phyloP scores from a whole-genome alignment of 2,113 vertebrate genomes.

The Pandion haliaetus region DNA sequence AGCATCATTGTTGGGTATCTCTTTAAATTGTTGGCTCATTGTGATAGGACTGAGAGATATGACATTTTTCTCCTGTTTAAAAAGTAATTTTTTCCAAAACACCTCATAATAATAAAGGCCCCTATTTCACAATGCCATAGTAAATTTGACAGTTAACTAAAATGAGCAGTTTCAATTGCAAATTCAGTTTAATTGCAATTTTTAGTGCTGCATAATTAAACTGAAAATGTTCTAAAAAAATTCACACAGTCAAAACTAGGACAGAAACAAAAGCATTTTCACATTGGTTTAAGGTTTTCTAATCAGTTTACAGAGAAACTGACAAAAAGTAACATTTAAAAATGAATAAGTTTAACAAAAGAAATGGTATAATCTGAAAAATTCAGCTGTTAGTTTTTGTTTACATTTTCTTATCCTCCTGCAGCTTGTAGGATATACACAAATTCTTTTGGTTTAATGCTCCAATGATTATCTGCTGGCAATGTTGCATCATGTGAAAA shows the following conservation, averaged over 20 bases:
- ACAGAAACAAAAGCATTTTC: slow-evolving; percentile 34
- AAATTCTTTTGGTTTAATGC: slow-evolving; percentile 61
- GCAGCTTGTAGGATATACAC: slow-evolving; percentile 31
- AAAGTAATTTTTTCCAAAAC: slow-evolving; percentile 21
- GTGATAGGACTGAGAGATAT: background rate
- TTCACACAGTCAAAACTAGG: slow-evolving; percentile 7
- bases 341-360: background rate
- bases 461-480: slow-evolving; percentile 58
- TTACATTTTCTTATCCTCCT: slow-evolving; percentile 54
- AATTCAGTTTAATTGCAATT: slow-evolving; percentile 68
- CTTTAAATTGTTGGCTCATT: background rate
- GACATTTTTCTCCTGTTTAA: background rate
- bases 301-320: slow-evolving; percentile 4
- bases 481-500: slow-evolving; percentile 40
- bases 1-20: background rate
- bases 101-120: slow-evolving; percentile 41
- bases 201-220: slow-evolving; percentile 69
- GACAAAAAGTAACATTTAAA: slow-evolving; percentile 11
- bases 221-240: slow-evolving; percentile 41
- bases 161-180: slow-evolving; percentile 59
- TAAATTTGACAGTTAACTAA: slow-evolving; percentile 66
- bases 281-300: background rate
- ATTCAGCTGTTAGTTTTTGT: slow-evolving; percentile 41
- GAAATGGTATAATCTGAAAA: background rate
- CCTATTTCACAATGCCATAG: background rate